Evolutionary conservation across 2,113 vertebrate genomes (phyloP), one percentile per base, ranked within the genome.

Genomic region (Scortum barcoo): DNA sequence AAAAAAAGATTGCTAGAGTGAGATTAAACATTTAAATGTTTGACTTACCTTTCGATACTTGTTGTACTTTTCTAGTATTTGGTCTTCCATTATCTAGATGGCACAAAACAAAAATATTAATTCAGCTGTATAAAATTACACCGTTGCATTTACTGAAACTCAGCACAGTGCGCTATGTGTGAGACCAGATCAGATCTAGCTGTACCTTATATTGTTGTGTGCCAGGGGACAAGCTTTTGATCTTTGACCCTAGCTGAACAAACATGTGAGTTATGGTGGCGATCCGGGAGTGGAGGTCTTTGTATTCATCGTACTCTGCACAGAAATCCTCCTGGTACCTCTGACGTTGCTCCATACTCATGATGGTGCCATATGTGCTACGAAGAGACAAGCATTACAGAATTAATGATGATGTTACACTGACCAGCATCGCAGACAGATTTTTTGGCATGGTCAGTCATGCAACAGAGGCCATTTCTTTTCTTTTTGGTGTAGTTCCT

Each of bases 11-110:
- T 48, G 24, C 3, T 57, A 48, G 28, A 20, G 44, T 26, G 19
- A 48, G 8, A 71, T 19, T 1, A 73, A 53, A 40, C n/a, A 57
- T 26, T 50, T 4, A 16, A 51, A 50, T 9, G 4, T 33, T 28
- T 33, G 8, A 33, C 91, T 92, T 92, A 97, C 97, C 95, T 96
- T 96, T 81, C 92, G 95, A 91, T 96, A 96, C 84, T 95, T 96
- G 69, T 86, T 95, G 90, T 97, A 97, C 82, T 97, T 96, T 26
- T 95, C 93, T 77, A 96, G 87, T 89, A 97, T 96, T 91, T 96
- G 96, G n/a, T 95, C 95, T 93, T 96, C 96, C 83, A 96, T 94
- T 38, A 93, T 87, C 96, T 97, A 88, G 46, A 78, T 48, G 22
- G 28, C 17, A 80, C 20, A 84, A 79, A 88, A 58, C 26, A 78